A percentile compares a stretch with the other conserved stretches of the same genome.
Evolutionary conservation across 1,140 invertebrate genomes (phyloP).

Genomic region (Penaeus vannamei): DNA sequence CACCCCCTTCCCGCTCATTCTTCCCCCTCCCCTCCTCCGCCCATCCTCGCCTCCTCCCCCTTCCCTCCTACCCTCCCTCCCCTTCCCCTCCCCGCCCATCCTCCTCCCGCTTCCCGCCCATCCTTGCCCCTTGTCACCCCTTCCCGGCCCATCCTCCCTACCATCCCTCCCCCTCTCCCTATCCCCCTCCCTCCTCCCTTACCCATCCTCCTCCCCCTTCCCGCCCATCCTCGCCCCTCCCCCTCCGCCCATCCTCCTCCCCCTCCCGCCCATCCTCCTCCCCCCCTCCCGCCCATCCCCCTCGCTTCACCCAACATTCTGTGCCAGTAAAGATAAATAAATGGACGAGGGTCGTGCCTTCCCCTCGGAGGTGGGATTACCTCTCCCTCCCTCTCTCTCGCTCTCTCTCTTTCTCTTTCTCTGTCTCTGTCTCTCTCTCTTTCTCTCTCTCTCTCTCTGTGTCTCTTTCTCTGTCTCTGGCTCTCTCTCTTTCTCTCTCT

Average conservation of each 20-base stretch:
- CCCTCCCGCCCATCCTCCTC: not conserved
- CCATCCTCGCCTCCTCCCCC: no score
- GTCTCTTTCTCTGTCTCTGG: not conserved
- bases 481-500: constrained; percentile 5
- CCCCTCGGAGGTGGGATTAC: constrained; percentile 18
- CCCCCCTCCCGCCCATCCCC: not conserved
- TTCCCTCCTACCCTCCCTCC: no score
- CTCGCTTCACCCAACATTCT: constrained; percentile 4
- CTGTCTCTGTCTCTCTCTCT: constrained; percentile 16
- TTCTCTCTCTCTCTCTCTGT: constrained; percentile 15
- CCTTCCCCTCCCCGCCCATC: no score
- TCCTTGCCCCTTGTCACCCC: no score
- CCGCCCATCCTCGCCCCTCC: not conserved
- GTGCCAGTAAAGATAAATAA: constrained; percentile 26
- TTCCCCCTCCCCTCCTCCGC: no score
- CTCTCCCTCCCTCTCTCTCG: constrained; percentile 17
- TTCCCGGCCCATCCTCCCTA: no score
- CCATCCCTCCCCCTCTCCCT: no score
- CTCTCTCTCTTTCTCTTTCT: constrained; percentile 5
- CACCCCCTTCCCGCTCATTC: no score
- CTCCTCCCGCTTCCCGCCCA: no score
- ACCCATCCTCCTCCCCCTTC: no score
- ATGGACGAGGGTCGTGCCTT: not conserved
- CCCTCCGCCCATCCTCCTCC: no score
- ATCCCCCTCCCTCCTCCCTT: no score